Conservation (phyloP, 1,140 invertebrate species). For the Mycetomoellerius zeteki region DNA sequence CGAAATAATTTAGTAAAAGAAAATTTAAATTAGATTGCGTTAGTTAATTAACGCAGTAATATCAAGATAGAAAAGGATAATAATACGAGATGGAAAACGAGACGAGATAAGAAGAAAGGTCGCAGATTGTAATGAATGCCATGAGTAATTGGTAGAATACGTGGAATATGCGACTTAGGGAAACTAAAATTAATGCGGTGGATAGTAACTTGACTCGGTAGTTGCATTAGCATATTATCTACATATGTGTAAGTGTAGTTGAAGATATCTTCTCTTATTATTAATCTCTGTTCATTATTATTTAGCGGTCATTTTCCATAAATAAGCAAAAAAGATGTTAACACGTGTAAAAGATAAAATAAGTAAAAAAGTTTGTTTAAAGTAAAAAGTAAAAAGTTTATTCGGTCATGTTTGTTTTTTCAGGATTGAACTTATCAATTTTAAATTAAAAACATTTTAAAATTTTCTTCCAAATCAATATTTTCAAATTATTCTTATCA, state of each 20-base stretch:
- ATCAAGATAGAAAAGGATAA: neutral
- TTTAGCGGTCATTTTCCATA: neutral
- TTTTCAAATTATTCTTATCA: neutral
- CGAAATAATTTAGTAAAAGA: conserved; percentile 15
- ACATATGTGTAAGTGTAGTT: conserved; percentile 25
- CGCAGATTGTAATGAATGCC: conserved; percentile 19
- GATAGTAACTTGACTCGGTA: conserved; percentile 13
- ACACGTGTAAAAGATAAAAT: too few species aligned
- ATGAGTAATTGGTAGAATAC: conserved; percentile 9
- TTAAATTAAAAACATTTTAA: neutral
- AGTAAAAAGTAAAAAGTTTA: too few species aligned
- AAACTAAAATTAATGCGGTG: conserved; percentile 42
- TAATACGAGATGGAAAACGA: neutral
- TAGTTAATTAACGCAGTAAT: conserved; percentile 19
- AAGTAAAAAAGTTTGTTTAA: too few species aligned
- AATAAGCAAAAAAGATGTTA: neutral
- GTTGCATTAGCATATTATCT: conserved; percentile 49
- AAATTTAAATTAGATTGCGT: conserved; percentile 6
- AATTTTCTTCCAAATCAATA: neutral
- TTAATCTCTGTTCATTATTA: conserved; percentile 10
- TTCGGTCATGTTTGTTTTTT: neutral
- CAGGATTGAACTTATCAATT: neutral
- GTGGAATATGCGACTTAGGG: conserved; percentile 23
- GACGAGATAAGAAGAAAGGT: neutral
- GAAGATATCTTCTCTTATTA: neutral